Conservation (phyloP, 1,140 invertebrate genomes). For the Bombus soroeensis region DNA sequence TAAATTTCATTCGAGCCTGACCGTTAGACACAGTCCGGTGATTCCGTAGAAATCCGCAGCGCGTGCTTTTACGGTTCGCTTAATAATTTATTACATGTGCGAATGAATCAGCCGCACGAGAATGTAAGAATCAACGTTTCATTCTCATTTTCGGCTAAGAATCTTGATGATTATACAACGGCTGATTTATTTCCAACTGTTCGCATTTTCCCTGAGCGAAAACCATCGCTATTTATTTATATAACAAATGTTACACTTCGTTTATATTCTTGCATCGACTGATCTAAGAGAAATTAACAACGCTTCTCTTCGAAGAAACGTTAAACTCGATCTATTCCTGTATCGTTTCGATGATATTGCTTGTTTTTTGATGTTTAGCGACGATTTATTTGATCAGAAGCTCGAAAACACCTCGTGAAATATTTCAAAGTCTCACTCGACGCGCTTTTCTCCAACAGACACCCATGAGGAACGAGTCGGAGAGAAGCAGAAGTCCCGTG, state of each 20-base stretch:
- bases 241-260: too few relatives aligned
- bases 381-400: too few relatives aligned
- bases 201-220: not conserved
- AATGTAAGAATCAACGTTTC: not conserved
- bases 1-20: constrained; percentile 8
- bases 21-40: not conserved
- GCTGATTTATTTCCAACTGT: not conserved
- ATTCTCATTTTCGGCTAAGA: not conserved
- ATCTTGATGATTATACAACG: not conserved
- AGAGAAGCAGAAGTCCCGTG: constrained; percentile 79
- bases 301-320: too few relatives aligned
- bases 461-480: constrained; percentile 81
- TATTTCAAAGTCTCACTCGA: too few relatives aligned
- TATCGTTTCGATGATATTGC: too few relatives aligned
- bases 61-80: not conserved
- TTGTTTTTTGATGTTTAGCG: too few relatives aligned
- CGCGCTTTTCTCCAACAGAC: constrained; percentile 66
- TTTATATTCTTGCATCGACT: too few relatives aligned
- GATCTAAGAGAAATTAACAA: too few relatives aligned
- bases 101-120: not conserved
- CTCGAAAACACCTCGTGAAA: too few relatives aligned
- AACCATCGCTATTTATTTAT: not conserved
- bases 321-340: too few relatives aligned
- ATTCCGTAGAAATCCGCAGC: not conserved
- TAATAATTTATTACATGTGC: not conserved